Base-by-base conservation (phyloP, 2,888 invertebrate genomes). In the Pegoplata infirma region DNA sequence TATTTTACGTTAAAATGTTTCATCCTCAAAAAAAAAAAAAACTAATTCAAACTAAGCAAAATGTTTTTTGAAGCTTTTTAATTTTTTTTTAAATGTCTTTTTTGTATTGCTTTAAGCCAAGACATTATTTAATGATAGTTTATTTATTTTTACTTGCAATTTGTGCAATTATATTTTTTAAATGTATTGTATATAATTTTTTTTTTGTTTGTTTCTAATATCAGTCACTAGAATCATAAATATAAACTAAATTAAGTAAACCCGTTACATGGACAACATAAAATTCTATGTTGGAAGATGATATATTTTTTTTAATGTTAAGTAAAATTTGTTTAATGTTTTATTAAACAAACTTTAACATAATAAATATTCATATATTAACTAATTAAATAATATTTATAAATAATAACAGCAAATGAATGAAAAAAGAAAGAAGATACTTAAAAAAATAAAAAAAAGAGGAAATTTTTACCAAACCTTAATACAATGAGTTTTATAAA, bases 181-280 rank as follows among this genome's bases (percentile, higher is more conserved):
- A 40, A 40, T 25, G 25, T 25, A 25, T 5, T 25, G 3, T 25
- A n/a, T n/a, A 40, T 40, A 40, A n/a, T 40, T 40, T n/a, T 25
- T 17, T 61, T 36, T 66, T 17, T n/a, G 58, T 71, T 59, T 14
- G 6, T 56, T n/a, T 51, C 19, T 21, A 59, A 63, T 36, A n/a
- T 63, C 49, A 51, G 49, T 61, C 47, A 36, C 21, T 67, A 56
- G 16, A 71, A 53, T 51, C 25, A 40, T 67, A 67, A 53, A 44
- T 68, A 63, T 21, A 46, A 68, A 68, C 63, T 73, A 64, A 63
- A 51, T 64, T 63, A 73, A 51, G 61, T 58, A 44, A 77, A 56
- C 77, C 77, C 73, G 77, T 73, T 67, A 72, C 19, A 58, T 63
- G 49, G 68, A 64, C 28, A 66, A 36, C 7, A 51, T 17, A 64